phyloP scores from a whole-genome alignment of 2,113 vertebrate genomes.

The Origma solitaria region DNA sequence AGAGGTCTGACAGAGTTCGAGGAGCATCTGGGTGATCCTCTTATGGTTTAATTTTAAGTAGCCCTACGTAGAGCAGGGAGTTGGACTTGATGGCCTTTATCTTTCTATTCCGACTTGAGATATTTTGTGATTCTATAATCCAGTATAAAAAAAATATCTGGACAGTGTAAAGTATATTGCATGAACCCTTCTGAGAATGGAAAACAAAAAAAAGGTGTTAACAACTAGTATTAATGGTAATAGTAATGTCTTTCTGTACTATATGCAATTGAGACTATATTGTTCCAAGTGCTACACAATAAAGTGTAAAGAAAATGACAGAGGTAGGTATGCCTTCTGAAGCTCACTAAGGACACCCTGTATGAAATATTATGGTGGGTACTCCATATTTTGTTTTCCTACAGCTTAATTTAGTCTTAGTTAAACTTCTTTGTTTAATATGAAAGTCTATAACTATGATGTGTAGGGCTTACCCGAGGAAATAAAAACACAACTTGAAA shows the following conservation, averaged over 20 bases:
- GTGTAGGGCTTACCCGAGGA: background rate
- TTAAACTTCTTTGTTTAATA: background rate
- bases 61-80: background rate
- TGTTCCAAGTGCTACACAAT: background rate
- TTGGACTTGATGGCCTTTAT: background rate
- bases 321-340: background rate
- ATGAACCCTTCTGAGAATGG: background rate
- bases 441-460: background rate
- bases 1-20: background rate
- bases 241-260: background rate
- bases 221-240: background rate
- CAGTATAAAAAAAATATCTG: background rate
- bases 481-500: background rate
- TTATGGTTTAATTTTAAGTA: background rate
- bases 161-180: background rate
- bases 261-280: background rate
- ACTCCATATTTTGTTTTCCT: background rate
- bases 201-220: background rate
- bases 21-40: rapidly evolving
- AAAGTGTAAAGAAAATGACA: background rate
- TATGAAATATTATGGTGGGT: background rate
- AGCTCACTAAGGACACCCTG: background rate
- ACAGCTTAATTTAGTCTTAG: background rate
- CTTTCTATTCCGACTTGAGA: background rate
- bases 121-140: background rate